Percentiles rank a stretch among this genome's conserved stretches.
These are phyloP conservation scores for Micrasema minimum DNA, from an alignment of 1,140 invertebrate genomes.

Conservation along the genomic window DNA sequence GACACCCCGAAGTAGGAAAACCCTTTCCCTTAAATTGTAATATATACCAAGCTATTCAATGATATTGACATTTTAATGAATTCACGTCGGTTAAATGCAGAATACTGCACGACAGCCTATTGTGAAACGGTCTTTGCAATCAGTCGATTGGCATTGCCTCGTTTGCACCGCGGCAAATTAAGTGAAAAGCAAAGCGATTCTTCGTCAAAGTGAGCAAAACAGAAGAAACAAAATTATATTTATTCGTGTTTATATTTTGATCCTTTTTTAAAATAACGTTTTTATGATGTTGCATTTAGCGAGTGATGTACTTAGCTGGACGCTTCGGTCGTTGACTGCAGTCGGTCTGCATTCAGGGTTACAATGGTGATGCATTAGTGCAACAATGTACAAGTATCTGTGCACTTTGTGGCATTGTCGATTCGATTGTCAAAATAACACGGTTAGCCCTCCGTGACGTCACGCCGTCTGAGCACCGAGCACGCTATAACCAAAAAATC, in stretches of 20 bases:
- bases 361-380: slow-evolving; percentile 30
- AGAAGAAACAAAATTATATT: too few species aligned
- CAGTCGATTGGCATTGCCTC: slow-evolving; percentile 20
- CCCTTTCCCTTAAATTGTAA: too few species aligned
- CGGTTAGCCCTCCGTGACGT: neutral
- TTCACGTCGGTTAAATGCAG: neutral
- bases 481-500: neutral
- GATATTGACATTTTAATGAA: neutral
- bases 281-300: slow-evolving; percentile 8
- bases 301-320: slow-evolving; percentile 18
- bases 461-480: slow-evolving; percentile 4
- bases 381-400: slow-evolving; percentile 10
- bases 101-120: neutral
- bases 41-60: too few species aligned
- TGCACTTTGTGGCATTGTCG: slow-evolving; percentile 13
- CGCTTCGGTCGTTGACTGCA: slow-evolving; percentile 45
- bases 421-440: slow-evolving; percentile 1
- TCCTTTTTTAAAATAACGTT: too few species aligned
- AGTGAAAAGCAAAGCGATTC: neutral
- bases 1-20: neutral
- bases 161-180: slow-evolving; percentile 12
- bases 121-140: slow-evolving; percentile 7
- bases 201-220: neutral
- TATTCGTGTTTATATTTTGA: too few species aligned
- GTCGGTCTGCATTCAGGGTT: slow-evolving; percentile 44